A percentile compares a stretch with the other conserved stretches of the same genome.
Conservation (phyloP, 2,797 vertebrate genomes). For the Epinephelus awoara region DNA sequence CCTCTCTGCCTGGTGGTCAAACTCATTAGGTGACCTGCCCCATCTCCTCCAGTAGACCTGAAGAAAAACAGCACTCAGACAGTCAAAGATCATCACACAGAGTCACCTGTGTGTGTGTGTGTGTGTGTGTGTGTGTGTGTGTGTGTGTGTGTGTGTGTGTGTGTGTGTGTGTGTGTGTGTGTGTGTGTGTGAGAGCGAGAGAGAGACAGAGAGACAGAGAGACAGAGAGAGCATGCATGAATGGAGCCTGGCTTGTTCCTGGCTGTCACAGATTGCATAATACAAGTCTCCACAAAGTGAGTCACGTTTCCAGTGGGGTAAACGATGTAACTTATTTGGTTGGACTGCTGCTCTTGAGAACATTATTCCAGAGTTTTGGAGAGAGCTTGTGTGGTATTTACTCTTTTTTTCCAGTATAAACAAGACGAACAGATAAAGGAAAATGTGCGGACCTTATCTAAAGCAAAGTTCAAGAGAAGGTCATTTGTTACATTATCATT, state of each 20-base stretch:
- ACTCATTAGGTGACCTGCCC: constrained; percentile 80
- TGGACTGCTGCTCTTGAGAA: constrained; percentile 8
- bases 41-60: constrained; percentile 75
- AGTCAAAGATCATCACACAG: neutral
- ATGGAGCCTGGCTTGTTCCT: constrained; percentile 34
- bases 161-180: neutral
- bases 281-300: constrained; percentile 37
- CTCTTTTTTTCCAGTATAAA: neutral
- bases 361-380: constrained; percentile 10
- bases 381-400: neutral
- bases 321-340: constrained; percentile 5
- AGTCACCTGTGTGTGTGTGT: constrained; percentile 26
- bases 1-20: constrained; percentile 25
- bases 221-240: constrained; percentile 11
- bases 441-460: neutral
- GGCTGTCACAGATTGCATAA: constrained; percentile 51
- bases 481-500: neutral
- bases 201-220: too few species aligned
- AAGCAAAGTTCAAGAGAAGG: neutral
- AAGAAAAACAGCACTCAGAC: constrained; percentile 69
- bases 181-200: neutral
- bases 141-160: constrained; percentile 1
- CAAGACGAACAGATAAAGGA: neutral
- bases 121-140: neutral
- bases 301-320: constrained; percentile 38